Evolutionary conservation across 2,888 invertebrate genomes (phyloP).

Genomic region (Muscina levida): DNA sequence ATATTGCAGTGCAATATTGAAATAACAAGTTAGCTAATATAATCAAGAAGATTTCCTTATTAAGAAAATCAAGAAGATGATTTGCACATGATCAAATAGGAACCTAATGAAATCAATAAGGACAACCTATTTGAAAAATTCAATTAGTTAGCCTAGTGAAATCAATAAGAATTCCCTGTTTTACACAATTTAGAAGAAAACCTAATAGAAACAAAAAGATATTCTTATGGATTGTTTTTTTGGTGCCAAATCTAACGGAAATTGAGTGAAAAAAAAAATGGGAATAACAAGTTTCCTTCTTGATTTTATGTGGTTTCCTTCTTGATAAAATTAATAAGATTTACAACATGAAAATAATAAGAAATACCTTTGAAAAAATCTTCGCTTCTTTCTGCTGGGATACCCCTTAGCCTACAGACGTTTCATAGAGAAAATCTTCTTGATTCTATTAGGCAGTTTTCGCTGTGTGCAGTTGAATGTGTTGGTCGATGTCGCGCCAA

Average conservation of each 20-base stretch:
- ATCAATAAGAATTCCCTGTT: too few relatives aligned
- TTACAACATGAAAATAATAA: conserved; percentile 5
- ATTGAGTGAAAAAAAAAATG: conserved; percentile 6
- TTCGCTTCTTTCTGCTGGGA: background rate
- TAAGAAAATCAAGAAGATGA: conserved; percentile 29
- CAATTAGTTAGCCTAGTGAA: too few relatives aligned
- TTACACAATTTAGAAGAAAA: background rate
- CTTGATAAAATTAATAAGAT: conserved; percentile 4
- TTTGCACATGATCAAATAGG: background rate
- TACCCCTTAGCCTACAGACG: conserved; percentile 18
- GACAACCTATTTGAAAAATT: conserved; percentile 17
- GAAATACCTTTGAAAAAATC: background rate
- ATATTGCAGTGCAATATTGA: background rate
- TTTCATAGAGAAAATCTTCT: conserved; percentile 4
- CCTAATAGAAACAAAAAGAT: conserved; percentile 10
- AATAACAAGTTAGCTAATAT: conserved; percentile 19
- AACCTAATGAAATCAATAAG: conserved; percentile 37
- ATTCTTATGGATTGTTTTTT: conserved; percentile 6
- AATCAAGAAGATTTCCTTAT: conserved; percentile 19
- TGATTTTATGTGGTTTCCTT: conserved; percentile 3
- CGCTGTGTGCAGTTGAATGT: too few relatives aligned
- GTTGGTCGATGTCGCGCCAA: too few relatives aligned
- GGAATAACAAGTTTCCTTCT: conserved; percentile 8
- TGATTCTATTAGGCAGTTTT: conserved; percentile 9
- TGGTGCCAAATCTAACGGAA: background rate